Base-by-base conservation (phyloP, 2,888 invertebrate genomes). In the Ecliptopera silaceata region DNA sequence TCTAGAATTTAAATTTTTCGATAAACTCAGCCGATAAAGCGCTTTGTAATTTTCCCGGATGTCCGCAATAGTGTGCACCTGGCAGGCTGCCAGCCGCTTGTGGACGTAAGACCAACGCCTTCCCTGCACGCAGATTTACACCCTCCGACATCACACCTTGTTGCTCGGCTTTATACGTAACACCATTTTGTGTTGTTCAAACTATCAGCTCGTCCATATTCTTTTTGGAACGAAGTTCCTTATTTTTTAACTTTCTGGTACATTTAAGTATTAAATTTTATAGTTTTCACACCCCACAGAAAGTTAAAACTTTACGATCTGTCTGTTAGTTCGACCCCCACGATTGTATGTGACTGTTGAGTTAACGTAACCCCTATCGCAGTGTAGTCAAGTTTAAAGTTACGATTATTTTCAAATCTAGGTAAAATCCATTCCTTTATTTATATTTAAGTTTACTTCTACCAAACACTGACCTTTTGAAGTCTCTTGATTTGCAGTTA, bases 11-110 rank as follows among this genome's bases (percentile, higher is more conserved):
- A 39, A n/a, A 12, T 56, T 62, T 41, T 61, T 54, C 57, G 45
- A 59, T 55, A 49, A 46, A 47, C 38, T 17, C 32, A 32, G 39
- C 29, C 44, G 52, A 53, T 61, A 63, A 49, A 38, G 20, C 39
- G 48, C 39, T 48, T 10, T 42, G 57, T 57, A 51, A 62, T 65
- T 61, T 56, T 56, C 57, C 48, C 61, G 63, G 63, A 59, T 49
- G 60, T 57, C 44, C 44, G 45, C 32, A 50, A 53, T 41, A 42
- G 53, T 38, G 36, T 17, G 26, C 17, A 4, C 29, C 13, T 55
- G 55, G 55, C 29, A 17, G n/a, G 0, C 12, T 34, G 58, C 48
- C 58, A 39, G 18, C 32, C 38, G 18, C 38, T 1, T 26, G 43
- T 17, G 15, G 15, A 17, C 43, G 29, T 38, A 29, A 20, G 17